These are phyloP conservation scores for Lampropteryx suffumata DNA, from an alignment of 2,888 invertebrate genomes.

Conservation along the genomic window DNA sequence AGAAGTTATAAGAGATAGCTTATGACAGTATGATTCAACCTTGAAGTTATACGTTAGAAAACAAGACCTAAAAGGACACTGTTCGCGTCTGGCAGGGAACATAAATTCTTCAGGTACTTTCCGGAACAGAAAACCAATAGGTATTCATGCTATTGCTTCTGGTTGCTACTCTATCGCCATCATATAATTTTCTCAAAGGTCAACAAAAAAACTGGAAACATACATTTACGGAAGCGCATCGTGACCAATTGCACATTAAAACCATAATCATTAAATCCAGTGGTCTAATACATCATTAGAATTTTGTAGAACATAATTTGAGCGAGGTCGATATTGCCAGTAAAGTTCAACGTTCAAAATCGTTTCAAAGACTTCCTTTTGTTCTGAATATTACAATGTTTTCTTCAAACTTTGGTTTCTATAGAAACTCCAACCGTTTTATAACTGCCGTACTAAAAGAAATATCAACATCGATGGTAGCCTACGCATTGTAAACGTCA, in stretches of 20 bases:
- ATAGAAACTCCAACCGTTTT: background rate
- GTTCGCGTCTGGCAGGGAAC: slow-evolving; percentile 42
- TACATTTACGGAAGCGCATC: slow-evolving; percentile 60
- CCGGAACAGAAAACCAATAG: slow-evolving; percentile 51
- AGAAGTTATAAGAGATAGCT: no score
- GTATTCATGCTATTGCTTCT: slow-evolving; percentile 60
- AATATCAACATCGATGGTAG: no score
- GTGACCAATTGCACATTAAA: slow-evolving; percentile 67
- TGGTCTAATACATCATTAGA: slow-evolving; percentile 62
- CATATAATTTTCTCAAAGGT: slow-evolving; percentile 47
- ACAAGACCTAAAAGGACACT: slow-evolving; percentile 12
- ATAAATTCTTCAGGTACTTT: slow-evolving; percentile 46
- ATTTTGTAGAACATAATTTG: slow-evolving; percentile 48
- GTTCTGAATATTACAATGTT: background rate
- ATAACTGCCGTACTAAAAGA: no score
- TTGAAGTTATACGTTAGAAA: no score
- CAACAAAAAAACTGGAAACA: slow-evolving; percentile 27
- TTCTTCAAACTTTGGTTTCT: background rate
- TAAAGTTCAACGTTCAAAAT: slow-evolving; percentile 7
- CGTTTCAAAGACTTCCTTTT: background rate
- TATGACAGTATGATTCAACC: no score
- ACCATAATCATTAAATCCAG: slow-evolving; percentile 58
- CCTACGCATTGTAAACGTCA: no score
- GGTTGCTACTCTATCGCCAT: slow-evolving; percentile 31
- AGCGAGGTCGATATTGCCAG: slow-evolving; percentile 18